Evolutionary conservation across 2,797 vertebrate species (phyloP), one percentile per base, ranked within the genome.

Genomic region (Pelodytes ibericus): DNA sequence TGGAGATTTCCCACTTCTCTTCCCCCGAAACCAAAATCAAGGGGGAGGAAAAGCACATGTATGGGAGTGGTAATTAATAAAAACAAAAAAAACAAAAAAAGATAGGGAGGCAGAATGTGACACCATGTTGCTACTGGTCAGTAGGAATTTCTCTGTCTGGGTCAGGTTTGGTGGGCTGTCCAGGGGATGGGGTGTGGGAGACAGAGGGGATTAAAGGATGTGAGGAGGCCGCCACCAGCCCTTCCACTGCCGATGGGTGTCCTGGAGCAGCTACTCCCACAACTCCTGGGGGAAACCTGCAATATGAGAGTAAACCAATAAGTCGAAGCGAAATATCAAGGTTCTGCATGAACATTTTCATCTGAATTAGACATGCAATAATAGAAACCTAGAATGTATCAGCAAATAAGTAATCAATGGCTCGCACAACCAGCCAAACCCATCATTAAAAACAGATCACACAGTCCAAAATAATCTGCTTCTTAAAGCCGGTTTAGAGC

Each of bases 91-190:
- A 66, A 69, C 18, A 47, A 74, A 47, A 20, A 20, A 39, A 75
- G 67, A 86, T 72, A 80, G 61, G 44, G 79, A 67, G 80, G 62
- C 68, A 81, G 72, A 84, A 56, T 81, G 70, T 81, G 71, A 80
- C 63, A 18, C 57, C 64, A 26, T 62, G 86, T 87, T 90, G 94
- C 92, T 96, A 97, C 92, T 96, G 96, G 91, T 97, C 95, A 78
- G 95, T 94, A 82, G 95, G 92, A 89, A 96, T 93, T 89, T 97
- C 96, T 96, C 95, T 96, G 93, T 97, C 96, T 81, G 94, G 90
- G 89, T 97, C 96, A 65, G 94, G 91, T 92, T 96, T 96, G 80
- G 90, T 92, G 2, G 94, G 92, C 80, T 96, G 94, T 89, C 94
- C 94, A 2, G 95, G 95, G 75, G 95, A 96, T 25, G 95, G 95